Evolutionary conservation across 1,140 invertebrate genomes (phyloP), one percentile per base, ranked within the genome.

Genomic region (Plutomurus gul): DNA sequence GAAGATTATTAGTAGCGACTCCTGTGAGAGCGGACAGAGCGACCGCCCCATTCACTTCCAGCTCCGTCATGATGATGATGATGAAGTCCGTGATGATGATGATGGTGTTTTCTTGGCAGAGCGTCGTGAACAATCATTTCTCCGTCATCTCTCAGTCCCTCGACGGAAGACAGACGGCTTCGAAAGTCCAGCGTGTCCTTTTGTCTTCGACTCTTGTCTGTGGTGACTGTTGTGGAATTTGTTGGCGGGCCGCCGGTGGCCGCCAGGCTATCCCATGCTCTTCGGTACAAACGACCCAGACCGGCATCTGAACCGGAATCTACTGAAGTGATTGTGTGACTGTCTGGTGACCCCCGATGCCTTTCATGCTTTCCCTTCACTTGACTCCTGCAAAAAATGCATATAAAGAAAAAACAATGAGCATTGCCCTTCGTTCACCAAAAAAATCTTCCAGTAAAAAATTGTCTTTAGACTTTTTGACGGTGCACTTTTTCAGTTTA

Each of bases 291-390:
- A 7, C 82, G 78, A 37, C 82, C 82, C 10, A 84, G 46, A 11
- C 82, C 82, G 1, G 75, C 82, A 40, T 84, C 82, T 8, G 82
- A 84, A 11, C 82, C 82, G n/a, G 93, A 94, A 84, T 94, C 93
- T 84, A 94, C 93, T 36, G 93, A 95, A 25, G 93, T 94, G 37
- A 94, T 93, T 11, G 93, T 95, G 85, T 95, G 94, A 87, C 93
- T 94, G 86, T 95, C 94, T 30, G 93, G 93, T 10, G 94, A 94
- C 81, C 93, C 92, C 84, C 93, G 92, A 87, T 95, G 93, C 51
- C 93, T 90, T 86, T 94, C 94, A 85, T 95, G 93, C 88, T 94
- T 94, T 91, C 90, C 87, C 90, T 92, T 87, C 90, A 76, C 76
- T 79, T 82, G 91, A 85, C 92, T 93, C 86, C 92, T 93, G 86